These are phyloP conservation scores for Lates japonicus DNA, from an alignment of 2,797 vertebrate species.

Conservation along the genomic window DNA sequence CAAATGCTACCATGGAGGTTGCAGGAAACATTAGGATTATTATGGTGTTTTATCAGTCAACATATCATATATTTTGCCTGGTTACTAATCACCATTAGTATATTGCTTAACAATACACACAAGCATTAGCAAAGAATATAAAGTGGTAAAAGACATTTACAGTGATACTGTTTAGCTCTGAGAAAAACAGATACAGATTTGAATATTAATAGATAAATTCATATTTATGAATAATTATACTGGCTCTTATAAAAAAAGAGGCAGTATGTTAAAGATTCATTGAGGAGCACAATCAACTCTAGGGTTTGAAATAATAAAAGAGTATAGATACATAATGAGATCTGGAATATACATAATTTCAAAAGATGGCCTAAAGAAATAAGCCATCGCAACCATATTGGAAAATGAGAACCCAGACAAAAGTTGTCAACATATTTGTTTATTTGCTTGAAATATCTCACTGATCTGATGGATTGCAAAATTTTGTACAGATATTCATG, in stretches of 20 bases:
- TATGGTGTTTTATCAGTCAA: background rate
- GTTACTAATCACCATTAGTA: background rate
- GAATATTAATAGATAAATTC: constrained; percentile 45
- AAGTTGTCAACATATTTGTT: constrained; percentile 14
- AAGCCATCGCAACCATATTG: constrained; percentile 23
- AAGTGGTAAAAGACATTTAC: background rate
- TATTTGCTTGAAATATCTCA: constrained; percentile 1
- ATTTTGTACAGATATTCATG: background rate
- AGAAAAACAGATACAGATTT: constrained; percentile 38
- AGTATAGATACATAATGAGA: constrained; percentile 52
- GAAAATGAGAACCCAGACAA: constrained; percentile 9
- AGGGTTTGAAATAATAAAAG: constrained; percentile 40
- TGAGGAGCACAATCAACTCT: constrained; percentile 49
- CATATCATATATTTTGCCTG: background rate
- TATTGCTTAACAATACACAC: background rate
- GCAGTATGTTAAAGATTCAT: constrained; percentile 62
- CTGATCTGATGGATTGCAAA: background rate
- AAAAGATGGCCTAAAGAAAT: constrained; percentile 29
- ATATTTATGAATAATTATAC: constrained; percentile 53
- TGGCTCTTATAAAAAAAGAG: constrained; percentile 42
- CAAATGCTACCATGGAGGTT: background rate
- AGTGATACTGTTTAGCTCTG: constrained; percentile 1
- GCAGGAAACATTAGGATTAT: background rate
- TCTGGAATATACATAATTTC: constrained; percentile 46
- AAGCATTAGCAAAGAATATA: background rate